Evolutionary conservation across 2,888 invertebrate species (phyloP).

Genomic region (Orgyia antiqua): DNA sequence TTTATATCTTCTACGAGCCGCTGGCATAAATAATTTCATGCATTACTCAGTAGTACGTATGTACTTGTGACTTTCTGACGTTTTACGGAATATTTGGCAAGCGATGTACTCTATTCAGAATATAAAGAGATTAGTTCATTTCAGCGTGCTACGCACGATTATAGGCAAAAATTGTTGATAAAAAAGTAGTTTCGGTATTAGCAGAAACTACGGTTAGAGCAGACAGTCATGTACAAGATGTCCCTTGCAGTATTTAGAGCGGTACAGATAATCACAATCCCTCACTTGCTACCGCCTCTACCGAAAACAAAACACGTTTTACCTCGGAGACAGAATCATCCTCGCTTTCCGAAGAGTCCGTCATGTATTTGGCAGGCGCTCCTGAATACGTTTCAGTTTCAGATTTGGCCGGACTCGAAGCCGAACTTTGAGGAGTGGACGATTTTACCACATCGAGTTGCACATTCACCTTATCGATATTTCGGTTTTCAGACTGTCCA

Average conservation of each 20-base stretch:
- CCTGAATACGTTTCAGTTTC: slow-evolving; percentile 93
- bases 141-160: slow-evolving; percentile 53
- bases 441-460: slow-evolving; percentile 84
- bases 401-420: slow-evolving; percentile 89
- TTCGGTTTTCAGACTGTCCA: slow-evolving; percentile 90
- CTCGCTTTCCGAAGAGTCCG: slow-evolving; percentile 96
- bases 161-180: slow-evolving; percentile 36
- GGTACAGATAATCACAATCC: slow-evolving; percentile 77
- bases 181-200: slow-evolving; percentile 43
- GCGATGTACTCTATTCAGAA: slow-evolving; percentile 67
- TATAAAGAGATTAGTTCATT: slow-evolving; percentile 55
- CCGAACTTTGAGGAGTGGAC: slow-evolving; percentile 91
- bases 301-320: slow-evolving; percentile 80
- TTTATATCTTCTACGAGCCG: slow-evolving; percentile 59
- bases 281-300: slow-evolving; percentile 73
- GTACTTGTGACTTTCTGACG: slow-evolving; percentile 77
- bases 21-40: slow-evolving; percentile 72
- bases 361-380: slow-evolving; percentile 91
- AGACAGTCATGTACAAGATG: slow-evolving; percentile 81
- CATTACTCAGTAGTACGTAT: slow-evolving; percentile 73
- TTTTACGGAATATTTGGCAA: slow-evolving; percentile 78
- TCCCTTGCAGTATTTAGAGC: slow-evolving; percentile 82
- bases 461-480: slow-evolving; percentile 88
- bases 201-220: slow-evolving; percentile 58
- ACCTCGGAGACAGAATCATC: slow-evolving; percentile 98